Base-by-base conservation (phyloP, 2,888 invertebrate species). In the Halictus ligatus region DNA sequence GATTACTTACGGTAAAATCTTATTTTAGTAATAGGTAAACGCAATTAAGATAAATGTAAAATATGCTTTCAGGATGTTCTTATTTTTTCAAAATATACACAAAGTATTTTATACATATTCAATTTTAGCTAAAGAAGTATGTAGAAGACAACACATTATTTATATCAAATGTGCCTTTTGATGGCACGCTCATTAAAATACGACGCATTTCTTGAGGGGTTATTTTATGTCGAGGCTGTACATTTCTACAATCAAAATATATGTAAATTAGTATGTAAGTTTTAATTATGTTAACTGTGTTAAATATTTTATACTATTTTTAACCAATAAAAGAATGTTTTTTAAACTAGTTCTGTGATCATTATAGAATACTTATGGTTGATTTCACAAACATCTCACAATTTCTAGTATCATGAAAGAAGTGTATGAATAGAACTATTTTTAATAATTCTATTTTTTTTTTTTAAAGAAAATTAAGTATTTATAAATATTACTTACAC, bases 91-190 rank as follows among this genome's bases (percentile, higher is more conserved):
- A 78, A 43, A 40, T 69, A 40, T 69, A 21, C 15, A 67, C 67
- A 43, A 75, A 85, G 29, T 29, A 12, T 35, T 18, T 48, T 48
- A 25, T 7, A 50, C 7, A 71, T 8, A 5, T 43, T 67, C 60
- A 43, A n/a, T 64, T 76, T 93, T 85, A 98, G 96, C 98, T 98
- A 95, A 99, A 99, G 95, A 99, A 99, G 95, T 98, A 99, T 21
- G 97, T 96, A 0, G 98, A 98, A 48, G 96, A 94, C 69, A 98
- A 95, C 43, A 99, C 98, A 91, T 97, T 96, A 0, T 96, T 95
- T 71, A 99, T 96, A 92, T 98, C 96, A 92, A 98, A 98, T 90
- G 96, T 95, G 1, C 98, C 98, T 92, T 97, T 98, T 79, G 95
- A 93, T 1, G 98, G 98, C 81, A 98, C 96, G 85, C 96, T 95